Evolutionary conservation across 2,113 vertebrate genomes (phyloP).

Genomic region (Fulmarus glacialis): DNA sequence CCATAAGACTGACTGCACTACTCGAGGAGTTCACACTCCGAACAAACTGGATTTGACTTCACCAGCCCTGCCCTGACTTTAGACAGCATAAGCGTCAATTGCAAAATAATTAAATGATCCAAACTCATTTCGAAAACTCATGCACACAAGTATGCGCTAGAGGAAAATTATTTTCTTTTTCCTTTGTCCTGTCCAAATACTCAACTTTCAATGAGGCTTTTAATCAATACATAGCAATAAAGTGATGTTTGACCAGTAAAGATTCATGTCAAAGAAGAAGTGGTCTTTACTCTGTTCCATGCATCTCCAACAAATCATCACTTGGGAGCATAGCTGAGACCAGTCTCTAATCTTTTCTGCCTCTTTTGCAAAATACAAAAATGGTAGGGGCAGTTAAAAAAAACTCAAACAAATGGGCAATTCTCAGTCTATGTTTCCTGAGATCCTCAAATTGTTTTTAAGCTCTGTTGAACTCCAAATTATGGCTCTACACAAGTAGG

Average conservation of each 20-base stretch:
- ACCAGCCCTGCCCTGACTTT: not conserved
- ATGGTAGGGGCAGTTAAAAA: not conserved
- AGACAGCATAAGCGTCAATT: not conserved
- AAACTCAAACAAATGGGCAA: not conserved
- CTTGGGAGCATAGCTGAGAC: not conserved
- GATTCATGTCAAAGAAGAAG: not conserved
- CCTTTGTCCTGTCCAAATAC: not conserved
- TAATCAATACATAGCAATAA: not conserved
- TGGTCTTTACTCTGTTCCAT: not conserved
- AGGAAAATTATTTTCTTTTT: not conserved
- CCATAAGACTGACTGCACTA: not conserved
- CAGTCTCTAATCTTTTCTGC: not conserved
- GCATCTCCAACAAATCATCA: not conserved
- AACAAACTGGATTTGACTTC: not conserved
- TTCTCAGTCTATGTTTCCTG: not conserved
- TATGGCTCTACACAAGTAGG: not conserved
- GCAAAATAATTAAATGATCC: not conserved
- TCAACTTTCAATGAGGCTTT: not conserved
- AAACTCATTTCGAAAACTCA: not conserved
- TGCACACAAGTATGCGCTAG: not conserved
- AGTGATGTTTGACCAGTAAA: not conserved
- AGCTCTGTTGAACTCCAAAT: slow-evolving; percentile 2
- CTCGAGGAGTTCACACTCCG: not conserved
- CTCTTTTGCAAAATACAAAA: not conserved
- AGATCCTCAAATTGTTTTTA: not conserved